Evolutionary conservation across 2,888 invertebrate species (phyloP).

Genomic region (Mycalesis mineus): DNA sequence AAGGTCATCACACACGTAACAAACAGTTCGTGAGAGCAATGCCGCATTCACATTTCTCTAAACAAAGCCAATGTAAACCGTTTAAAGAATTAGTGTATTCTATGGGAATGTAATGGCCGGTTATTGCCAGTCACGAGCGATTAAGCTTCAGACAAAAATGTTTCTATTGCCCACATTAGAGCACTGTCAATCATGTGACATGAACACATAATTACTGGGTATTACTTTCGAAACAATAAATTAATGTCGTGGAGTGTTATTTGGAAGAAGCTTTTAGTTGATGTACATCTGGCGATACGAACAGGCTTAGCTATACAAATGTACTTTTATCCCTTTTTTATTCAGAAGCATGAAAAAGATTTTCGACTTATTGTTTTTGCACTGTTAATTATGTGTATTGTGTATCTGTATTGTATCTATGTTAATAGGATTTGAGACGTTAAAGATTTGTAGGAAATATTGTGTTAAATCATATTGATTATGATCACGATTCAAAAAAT

Average conservation of each 20-base stretch:
- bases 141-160: constrained; percentile 39
- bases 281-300: constrained; percentile 29
- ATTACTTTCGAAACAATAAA: constrained; percentile 63
- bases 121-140: constrained; percentile 20
- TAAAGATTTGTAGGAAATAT: too few relatives aligned
- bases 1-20: constrained; percentile 30
- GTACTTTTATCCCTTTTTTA: too few relatives aligned
- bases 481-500: not conserved
- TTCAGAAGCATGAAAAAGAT: too few relatives aligned
- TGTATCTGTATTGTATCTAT: too few relatives aligned
- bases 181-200: constrained; percentile 52
- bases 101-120: constrained; percentile 8
- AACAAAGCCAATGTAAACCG: constrained; percentile 6
- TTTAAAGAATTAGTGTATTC: constrained; percentile 9
- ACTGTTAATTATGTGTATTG: too few relatives aligned
- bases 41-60: constrained; percentile 24
- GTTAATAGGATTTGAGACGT: too few relatives aligned
- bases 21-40: constrained; percentile 23
- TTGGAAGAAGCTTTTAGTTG: constrained; percentile 55
- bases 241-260: constrained; percentile 67
- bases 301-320: too few relatives aligned
- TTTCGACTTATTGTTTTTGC: too few relatives aligned
- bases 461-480: too few relatives aligned
- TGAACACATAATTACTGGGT: constrained; percentile 50
- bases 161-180: constrained; percentile 39